Evolutionary conservation across 2,888 invertebrate species (phyloP), one percentile per base, ranked within the genome.

Genomic region (Ophion obscuratus): DNA sequence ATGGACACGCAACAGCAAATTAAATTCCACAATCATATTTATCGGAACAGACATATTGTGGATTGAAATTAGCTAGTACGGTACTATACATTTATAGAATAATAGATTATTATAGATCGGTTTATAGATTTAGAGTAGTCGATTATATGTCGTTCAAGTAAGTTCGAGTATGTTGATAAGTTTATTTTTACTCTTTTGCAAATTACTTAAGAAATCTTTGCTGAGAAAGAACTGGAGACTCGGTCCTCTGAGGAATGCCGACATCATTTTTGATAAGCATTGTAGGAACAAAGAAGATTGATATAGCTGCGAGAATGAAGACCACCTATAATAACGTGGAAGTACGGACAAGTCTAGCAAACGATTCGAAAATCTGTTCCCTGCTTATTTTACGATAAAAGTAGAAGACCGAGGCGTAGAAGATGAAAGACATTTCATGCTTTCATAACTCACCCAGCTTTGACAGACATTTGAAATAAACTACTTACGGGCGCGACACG

Each of bases 391-490:
- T 10, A 11, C 62, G 53, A 71, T 71, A 59, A 71, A 80, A 62
- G 61, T 27, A 24, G 61, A 70, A 31, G 47, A 47, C 53, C 27
- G 17, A 9, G 36, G 31, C 6, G 61, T 24, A 20, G 53, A 64
- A 53, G 53, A 71, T 73, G 71, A 66, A 73, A 57, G 71, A 14
- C 53, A 71, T 71, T 70, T 70, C 17, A 61, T 14, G 71, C 62
- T 9, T 40, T 40, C 62, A 53, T 14, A 31, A 17, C 70, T 71
- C 70, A 44, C n/a, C 3, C 62, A 17, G 61, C n/a, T 80, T 73
- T 80, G 47, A 64, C 27, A 53, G 71, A 36, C 53, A 57, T 64
- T 53, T 17, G 24, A 80, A 79, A 71, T 68, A 79, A 79, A 79
- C 64, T 24, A 57, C 71, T 73, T 57, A 62, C n/a, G 11, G 17